These are phyloP conservation scores for Atherinosoma microstoma DNA, from an alignment of 2,797 vertebrate species.

Conservation along the genomic window DNA sequence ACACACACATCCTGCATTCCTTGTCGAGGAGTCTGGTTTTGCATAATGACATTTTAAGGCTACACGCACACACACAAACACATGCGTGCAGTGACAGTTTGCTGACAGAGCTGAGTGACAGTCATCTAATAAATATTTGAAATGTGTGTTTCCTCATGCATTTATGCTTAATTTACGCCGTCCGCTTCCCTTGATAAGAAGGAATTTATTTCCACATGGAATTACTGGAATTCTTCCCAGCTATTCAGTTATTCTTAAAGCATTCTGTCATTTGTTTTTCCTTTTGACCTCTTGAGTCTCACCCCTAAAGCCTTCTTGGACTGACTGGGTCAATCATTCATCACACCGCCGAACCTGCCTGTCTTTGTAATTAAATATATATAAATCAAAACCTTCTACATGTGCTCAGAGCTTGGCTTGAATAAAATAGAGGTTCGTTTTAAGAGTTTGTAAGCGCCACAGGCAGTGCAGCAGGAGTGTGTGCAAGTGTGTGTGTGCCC, in stretches of 20 bases:
- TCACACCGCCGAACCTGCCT: constrained; percentile 4
- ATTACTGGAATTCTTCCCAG: constrained; percentile 24
- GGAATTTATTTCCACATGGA: constrained; percentile 36
- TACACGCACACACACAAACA: constrained; percentile 22
- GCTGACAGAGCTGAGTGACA: constrained; percentile 41
- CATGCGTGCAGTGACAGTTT: constrained; percentile 26
- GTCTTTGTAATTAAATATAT: constrained; percentile 22
- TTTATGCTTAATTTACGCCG: constrained; percentile 12
- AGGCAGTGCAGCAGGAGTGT: constrained; percentile 32
- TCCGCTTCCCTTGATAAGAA: constrained; percentile 1
- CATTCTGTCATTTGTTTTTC: constrained; percentile 30
- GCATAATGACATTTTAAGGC: constrained; percentile 50
- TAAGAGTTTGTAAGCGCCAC: constrained; percentile 37
- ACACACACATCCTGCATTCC: constrained; percentile 34
- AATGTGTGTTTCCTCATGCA: constrained; percentile 25
- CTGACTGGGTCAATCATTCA: constrained; percentile 51
- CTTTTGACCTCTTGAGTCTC: constrained; percentile 51
- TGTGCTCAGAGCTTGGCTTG: background rate
- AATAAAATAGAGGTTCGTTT: constrained; percentile 24
- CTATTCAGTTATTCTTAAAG: constrained; percentile 30
- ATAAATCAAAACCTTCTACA: constrained; percentile 7
- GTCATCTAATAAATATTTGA: constrained; percentile 32
- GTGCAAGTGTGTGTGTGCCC: constrained; percentile 37
- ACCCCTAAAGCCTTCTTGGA: constrained; percentile 62
- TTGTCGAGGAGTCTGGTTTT: constrained; percentile 43